phyloP scores from a whole-genome alignment of 2,888 invertebrate species.

The Serripes groenlandicus region DNA sequence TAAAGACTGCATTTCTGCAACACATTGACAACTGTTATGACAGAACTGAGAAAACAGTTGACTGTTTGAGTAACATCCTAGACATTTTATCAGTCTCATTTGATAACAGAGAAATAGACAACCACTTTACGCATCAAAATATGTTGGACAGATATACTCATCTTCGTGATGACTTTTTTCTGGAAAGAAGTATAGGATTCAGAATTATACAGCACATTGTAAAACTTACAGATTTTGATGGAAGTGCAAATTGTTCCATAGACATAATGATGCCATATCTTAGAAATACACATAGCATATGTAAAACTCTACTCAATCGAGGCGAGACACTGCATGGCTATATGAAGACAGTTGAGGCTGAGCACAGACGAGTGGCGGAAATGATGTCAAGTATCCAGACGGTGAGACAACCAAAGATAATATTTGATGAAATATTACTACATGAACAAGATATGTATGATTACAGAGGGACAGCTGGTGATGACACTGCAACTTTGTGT shows the following conservation, averaged over 20 bases:
- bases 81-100: constrained; percentile 1
- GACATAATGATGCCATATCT: not conserved
- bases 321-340: not conserved
- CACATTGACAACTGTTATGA: not conserved
- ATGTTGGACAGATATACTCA: not conserved
- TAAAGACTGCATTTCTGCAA: constrained; percentile 2
- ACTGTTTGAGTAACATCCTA: not conserved
- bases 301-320: not conserved
- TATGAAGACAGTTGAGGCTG: not conserved
- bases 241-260: not conserved
- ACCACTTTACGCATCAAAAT: not conserved
- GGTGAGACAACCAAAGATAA: no score
- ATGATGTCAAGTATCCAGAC: no score
- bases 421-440: no score
- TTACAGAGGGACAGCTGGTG: no score
- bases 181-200: not conserved
- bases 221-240: not conserved
- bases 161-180: not conserved
- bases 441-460: no score
- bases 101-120: not conserved
- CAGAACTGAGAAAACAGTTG: not conserved
- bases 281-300: not conserved
- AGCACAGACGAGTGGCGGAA: not conserved
- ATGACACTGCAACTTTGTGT: no score
- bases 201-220: not conserved